These are phyloP conservation scores for Gavialis gangeticus DNA, from an alignment of 2,113 vertebrate species.

Conservation along the genomic window DNA sequence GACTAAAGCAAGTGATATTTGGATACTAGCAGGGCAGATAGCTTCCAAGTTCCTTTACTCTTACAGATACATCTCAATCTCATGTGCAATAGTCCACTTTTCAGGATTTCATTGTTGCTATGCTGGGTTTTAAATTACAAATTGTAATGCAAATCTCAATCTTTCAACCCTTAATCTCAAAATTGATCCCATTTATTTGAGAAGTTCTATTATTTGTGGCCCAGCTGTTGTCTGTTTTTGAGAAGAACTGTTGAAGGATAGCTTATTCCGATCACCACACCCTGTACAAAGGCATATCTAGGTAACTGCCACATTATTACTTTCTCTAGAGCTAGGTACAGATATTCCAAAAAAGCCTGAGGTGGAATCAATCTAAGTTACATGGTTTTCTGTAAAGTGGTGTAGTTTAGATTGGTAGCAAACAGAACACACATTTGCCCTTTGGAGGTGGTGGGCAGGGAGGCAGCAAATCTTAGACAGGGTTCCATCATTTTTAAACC, in stretches of 20 bases:
- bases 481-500: no score
- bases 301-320: neutral
- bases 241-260: neutral
- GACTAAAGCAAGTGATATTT: constrained; percentile 48
- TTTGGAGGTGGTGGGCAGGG: no score
- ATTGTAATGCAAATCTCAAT: neutral
- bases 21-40: constrained; percentile 19
- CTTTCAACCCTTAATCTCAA: neutral
- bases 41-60: constrained; percentile 1
- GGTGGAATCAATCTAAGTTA: no score
- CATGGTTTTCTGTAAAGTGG: no score
- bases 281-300: neutral
- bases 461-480: no score
- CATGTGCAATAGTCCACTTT: neutral
- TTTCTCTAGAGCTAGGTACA: no score
- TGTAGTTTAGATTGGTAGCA: no score
- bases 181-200: constrained; percentile 18
- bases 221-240: neutral
- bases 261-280: no score
- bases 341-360: no score
- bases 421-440: no score
- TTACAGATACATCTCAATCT: neutral
- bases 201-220: constrained; percentile 20
- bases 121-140: neutral
- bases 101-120: neutral